phyloP scores from a whole-genome alignment of 2,113 vertebrate genomes.

The Alectura lathami region DNA sequence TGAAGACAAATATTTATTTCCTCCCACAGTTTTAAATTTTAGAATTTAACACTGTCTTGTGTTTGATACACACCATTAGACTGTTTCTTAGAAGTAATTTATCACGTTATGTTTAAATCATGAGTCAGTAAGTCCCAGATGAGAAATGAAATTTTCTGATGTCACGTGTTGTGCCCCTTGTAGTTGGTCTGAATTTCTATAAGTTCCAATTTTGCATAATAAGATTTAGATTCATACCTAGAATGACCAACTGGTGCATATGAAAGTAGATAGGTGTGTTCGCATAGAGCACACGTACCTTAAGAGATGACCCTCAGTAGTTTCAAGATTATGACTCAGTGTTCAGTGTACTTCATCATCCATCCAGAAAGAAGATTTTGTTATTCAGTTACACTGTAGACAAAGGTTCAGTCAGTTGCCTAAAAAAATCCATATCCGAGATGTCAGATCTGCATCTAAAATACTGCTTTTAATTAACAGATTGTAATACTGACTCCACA shows the following conservation, averaged over 20 bases:
- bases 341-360: background rate
- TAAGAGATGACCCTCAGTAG: background rate
- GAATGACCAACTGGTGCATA: background rate
- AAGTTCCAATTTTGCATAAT: background rate
- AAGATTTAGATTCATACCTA: background rate
- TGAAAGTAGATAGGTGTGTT: background rate
- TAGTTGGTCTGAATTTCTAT: background rate
- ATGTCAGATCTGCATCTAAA: background rate
- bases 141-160: background rate
- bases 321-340: background rate
- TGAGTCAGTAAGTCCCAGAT: slow-evolving; percentile 22
- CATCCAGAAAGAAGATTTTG: background rate
- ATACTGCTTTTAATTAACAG: background rate
- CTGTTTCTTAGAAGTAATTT: slow-evolving; percentile 1
- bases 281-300: background rate
- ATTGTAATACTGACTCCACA: background rate
- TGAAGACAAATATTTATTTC: background rate
- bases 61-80: background rate
- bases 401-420: background rate
- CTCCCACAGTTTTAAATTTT: background rate
- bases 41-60: slow-evolving; percentile 3
- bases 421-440: background rate
- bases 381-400: background rate
- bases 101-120: slow-evolving; percentile 2
- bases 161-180: background rate